Evolutionary conservation across 2,888 invertebrate genomes (phyloP).

Genomic region (Anthophora plumipes): DNA sequence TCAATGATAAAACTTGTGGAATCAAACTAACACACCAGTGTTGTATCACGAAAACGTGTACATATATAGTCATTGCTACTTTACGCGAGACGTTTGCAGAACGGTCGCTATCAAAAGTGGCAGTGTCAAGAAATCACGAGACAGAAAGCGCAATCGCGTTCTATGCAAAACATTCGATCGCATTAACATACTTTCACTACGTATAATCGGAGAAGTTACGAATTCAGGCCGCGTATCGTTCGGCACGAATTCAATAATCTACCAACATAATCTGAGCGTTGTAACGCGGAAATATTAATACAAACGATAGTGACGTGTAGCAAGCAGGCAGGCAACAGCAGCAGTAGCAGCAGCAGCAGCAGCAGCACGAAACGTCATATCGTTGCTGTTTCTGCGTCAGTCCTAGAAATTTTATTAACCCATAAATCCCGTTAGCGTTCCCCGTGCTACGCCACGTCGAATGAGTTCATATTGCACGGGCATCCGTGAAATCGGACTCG

Average conservation of each 20-base stretch:
- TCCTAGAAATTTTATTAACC: conserved; percentile 62
- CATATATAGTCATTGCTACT: background rate
- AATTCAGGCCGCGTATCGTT: conserved; percentile 51
- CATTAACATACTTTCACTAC: conserved; percentile 44
- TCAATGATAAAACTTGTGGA: background rate
- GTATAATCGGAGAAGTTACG: conserved; percentile 41
- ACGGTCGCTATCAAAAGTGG: background rate
- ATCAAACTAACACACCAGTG: background rate
- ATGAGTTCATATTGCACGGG: conserved; percentile 50
- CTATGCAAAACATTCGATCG: conserved; percentile 44
- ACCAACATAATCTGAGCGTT: conserved; percentile 33
- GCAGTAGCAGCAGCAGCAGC: background rate
- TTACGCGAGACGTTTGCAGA: conserved; percentile 8
- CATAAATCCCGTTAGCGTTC: conserved; percentile 56
- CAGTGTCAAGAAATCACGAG: background rate
- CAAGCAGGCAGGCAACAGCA: background rate
- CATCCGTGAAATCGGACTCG: conserved; percentile 48
- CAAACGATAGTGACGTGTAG: conserved; percentile 37
- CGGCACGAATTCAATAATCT: conserved; percentile 57
- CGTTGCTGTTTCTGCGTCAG: conserved; percentile 36
- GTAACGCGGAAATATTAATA: conserved; percentile 47
- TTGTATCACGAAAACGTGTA: conserved; percentile 3
- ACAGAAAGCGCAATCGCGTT: conserved; percentile 3
- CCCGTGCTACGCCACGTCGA: conserved; percentile 48
- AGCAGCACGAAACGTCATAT: conserved; percentile 41